phyloP scores from a whole-genome alignment of 2,797 vertebrate species.

The Rhabdomys pumilio region DNA sequence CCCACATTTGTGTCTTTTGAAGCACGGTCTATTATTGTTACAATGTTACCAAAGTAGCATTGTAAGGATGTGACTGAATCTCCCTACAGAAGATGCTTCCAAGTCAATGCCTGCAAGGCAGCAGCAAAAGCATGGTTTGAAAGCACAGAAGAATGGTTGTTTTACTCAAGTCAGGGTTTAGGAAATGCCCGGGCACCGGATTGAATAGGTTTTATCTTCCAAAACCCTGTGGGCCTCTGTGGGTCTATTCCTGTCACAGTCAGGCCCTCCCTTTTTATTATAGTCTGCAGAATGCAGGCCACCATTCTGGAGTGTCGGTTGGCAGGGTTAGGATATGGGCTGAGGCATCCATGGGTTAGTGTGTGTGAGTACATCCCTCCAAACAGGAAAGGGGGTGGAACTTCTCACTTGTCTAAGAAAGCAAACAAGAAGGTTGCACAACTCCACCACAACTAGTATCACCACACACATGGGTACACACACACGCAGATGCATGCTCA shows the following conservation, averaged over 20 bases:
- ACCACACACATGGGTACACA: too few relatives aligned
- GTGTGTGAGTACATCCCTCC: not conserved
- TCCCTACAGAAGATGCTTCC: not conserved
- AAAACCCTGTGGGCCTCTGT: not conserved
- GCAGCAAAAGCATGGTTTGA: not conserved
- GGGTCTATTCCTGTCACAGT: too few relatives aligned
- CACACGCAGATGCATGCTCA: not conserved
- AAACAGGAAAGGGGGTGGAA: not conserved
- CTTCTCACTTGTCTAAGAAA: not conserved
- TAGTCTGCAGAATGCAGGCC: not conserved
- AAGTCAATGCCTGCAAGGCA: constrained; percentile 68
- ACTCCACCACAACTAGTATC: not conserved
- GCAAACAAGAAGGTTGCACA: not conserved
- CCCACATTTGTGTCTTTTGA: constrained; percentile 81
- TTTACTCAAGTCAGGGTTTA: not conserved
- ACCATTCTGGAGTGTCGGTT: not conserved
- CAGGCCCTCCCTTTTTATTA: not conserved
- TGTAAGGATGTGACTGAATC: constrained; percentile 47
- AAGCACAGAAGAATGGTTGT: not conserved
- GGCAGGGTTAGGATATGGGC: not conserved
- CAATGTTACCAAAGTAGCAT: not conserved
- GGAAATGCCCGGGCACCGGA: not conserved
- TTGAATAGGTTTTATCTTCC: not conserved
- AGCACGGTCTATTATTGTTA: constrained; percentile 59
- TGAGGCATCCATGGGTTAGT: accelerated